These are phyloP conservation scores for Gallinago stenura DNA, from an alignment of 2,797 vertebrate species.

Conservation along the genomic window DNA sequence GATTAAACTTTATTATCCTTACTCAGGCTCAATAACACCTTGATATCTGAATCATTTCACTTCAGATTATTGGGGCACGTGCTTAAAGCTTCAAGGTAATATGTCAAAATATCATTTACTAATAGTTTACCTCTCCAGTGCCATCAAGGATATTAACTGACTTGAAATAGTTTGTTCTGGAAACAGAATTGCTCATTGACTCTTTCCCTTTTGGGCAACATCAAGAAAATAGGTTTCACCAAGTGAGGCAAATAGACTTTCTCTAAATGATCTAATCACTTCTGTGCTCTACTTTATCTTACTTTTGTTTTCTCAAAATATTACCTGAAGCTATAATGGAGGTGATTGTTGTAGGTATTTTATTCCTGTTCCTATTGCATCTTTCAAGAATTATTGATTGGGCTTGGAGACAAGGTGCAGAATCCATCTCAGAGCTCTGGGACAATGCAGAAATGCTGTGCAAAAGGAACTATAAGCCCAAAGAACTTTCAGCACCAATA, in stretches of 20 bases:
- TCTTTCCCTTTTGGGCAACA: not conserved
- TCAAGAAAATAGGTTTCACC: not conserved
- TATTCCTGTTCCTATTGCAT: not conserved
- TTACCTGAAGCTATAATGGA: not conserved
- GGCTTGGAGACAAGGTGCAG: not conserved
- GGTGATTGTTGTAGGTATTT: not conserved
- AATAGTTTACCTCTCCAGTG: not conserved
- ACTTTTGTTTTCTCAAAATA: not conserved
- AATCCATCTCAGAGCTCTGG: not conserved
- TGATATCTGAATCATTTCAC: not conserved
- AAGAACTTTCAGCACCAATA: not conserved
- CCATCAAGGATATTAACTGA: not conserved
- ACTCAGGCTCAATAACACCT: not conserved
- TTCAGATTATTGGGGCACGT: not conserved
- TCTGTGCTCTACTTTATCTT: not conserved
- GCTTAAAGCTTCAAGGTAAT: not conserved
- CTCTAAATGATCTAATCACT: not conserved
- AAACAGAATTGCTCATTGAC: not conserved
- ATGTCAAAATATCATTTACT: not conserved
- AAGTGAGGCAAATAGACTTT: not conserved
- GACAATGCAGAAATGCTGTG: not conserved
- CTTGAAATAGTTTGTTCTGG: not conserved
- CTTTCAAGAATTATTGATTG: constrained; percentile 8
- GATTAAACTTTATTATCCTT: not conserved
- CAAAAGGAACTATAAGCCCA: not conserved